Evolutionary conservation across 2,113 vertebrate species (phyloP).

Genomic region (Spea bombifrons): DNA sequence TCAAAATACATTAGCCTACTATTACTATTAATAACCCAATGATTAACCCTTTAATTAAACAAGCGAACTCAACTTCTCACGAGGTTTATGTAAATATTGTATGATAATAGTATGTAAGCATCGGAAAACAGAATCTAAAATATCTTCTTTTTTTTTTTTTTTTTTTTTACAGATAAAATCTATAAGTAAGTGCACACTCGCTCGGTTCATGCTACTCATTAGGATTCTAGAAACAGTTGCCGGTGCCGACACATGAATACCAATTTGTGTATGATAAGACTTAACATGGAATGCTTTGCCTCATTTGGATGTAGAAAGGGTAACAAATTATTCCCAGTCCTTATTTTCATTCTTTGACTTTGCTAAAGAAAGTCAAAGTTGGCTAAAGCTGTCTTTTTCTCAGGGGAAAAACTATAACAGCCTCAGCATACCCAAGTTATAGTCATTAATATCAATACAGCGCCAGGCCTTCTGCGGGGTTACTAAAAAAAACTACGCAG

Average conservation of each 20-base stretch:
- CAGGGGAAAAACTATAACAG: slow-evolving; percentile 7
- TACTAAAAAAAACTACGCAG: not conserved
- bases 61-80: not conserved
- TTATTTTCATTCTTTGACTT: slow-evolving; percentile 39
- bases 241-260: slow-evolving; percentile 10
- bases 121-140: not conserved
- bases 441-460: slow-evolving; percentile 21
- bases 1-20: too few species aligned
- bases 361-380: not conserved
- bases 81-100: not conserved
- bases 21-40: too few species aligned
- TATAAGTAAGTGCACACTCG: not conserved
- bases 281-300: slow-evolving; percentile 8
- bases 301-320: slow-evolving; percentile 32
- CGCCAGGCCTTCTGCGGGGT: not conserved
- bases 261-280: slow-evolving; percentile 30
- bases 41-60: not conserved
- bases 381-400: slow-evolving; percentile 12
- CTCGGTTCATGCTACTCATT: slow-evolving; percentile 17
- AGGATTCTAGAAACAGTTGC: slow-evolving; percentile 1
- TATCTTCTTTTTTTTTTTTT: not conserved
- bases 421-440: slow-evolving; percentile 18
- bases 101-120: not conserved
- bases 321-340: not conserved
- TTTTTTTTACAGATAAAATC: not conserved